Conservation (phyloP, 2,888 invertebrate genomes). For the Pyralis farinalis region DNA sequence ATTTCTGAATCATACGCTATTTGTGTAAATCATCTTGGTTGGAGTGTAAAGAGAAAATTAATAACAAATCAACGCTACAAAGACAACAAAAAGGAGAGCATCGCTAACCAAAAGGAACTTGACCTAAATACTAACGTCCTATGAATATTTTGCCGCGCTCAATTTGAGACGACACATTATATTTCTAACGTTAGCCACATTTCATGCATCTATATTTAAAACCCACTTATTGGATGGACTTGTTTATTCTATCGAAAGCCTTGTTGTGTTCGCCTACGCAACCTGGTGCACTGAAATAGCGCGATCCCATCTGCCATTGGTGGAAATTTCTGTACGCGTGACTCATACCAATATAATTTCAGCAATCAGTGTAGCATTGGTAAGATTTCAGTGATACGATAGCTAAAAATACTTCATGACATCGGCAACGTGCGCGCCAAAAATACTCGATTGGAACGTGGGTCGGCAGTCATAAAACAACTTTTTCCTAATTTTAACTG, state of each 20-base stretch:
- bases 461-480: conserved; percentile 6
- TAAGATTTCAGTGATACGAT: conserved; percentile 36
- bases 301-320: conserved; percentile 46
- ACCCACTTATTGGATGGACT: conserved; percentile 46
- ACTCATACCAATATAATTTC: conserved; percentile 61
- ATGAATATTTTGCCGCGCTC: conserved; percentile 22
- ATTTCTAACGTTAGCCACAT: conserved; percentile 24
- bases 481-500: neutral
- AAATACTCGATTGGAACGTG: conserved; percentile 29
- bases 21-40: too few relatives aligned
- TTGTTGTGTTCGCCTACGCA: conserved; percentile 71
- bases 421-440: conserved; percentile 28
- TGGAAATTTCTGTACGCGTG: conserved; percentile 34
- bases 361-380: conserved; percentile 59
- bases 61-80: too few relatives aligned
- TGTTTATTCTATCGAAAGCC: conserved; percentile 61
- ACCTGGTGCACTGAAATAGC: conserved; percentile 51
- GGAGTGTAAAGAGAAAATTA: too few relatives aligned
- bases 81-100: too few relatives aligned
- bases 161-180: conserved; percentile 14
- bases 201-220: conserved; percentile 49
- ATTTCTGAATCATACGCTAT: too few relatives aligned
- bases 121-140: conserved; percentile 33
- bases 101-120: conserved; percentile 23
- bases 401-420: conserved; percentile 46